Evolutionary conservation across 92 coral and sea anemone species (phyloP).

Genomic region (Phenganax subtilis): DNA sequence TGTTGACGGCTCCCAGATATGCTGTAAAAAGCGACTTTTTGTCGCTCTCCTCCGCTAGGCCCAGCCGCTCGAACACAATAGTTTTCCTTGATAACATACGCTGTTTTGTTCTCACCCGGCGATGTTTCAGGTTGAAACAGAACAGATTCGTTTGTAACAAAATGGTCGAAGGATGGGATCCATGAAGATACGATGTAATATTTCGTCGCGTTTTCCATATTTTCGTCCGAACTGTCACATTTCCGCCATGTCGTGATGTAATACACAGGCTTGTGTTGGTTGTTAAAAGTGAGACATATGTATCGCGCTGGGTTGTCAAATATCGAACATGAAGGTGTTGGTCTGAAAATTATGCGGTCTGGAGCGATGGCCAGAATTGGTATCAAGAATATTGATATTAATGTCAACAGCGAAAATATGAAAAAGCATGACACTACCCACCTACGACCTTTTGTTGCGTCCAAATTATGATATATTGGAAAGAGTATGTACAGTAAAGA

Average conservation of each 20-base stretch:
- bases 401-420: conserved; percentile 28
- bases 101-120: conserved; percentile 32
- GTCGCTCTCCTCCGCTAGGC: conserved; percentile 35
- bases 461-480: conserved; percentile 33
- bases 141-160: conserved; percentile 31
- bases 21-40: conserved; percentile 45
- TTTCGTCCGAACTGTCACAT: conserved; percentile 35
- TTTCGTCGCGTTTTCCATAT: conserved; percentile 42
- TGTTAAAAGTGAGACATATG: conserved; percentile 42
- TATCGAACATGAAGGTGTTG: conserved; percentile 48
- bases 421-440: conserved; percentile 25
- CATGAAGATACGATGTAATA: conserved; percentile 46
- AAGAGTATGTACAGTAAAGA: conserved; percentile 26
- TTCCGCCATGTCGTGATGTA: conserved; percentile 45
- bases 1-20: conserved; percentile 40
- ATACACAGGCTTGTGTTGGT: conserved; percentile 18
- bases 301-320: conserved; percentile 43
- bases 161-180: conserved; percentile 47
- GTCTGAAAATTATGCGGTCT: conserved; percentile 44
- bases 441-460: conserved; percentile 43
- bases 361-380: conserved; percentile 40
- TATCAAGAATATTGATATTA: conserved; percentile 29
- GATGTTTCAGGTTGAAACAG: conserved; percentile 43
- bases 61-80: conserved; percentile 52
- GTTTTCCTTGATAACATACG: conserved; percentile 38